Conservation (phyloP, 2,888 invertebrate species). For the Linyphia triangularis region DNA sequence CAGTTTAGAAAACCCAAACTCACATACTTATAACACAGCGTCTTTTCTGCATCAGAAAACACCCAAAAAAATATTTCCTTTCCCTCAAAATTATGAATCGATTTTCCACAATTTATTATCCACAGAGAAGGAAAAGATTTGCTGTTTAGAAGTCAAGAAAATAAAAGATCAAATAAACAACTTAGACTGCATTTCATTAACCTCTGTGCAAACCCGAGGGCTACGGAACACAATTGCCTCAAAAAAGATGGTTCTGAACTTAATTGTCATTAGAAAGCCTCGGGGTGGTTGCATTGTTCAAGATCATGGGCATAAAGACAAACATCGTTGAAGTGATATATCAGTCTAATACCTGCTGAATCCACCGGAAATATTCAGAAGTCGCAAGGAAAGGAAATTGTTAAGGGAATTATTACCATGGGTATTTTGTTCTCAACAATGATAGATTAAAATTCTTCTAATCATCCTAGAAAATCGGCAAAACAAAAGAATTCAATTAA, state of each 20-base stretch:
- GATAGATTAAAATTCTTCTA: neutral
- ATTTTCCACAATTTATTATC: constrained; percentile 44
- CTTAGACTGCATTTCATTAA: neutral
- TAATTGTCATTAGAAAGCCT: constrained; percentile 27
- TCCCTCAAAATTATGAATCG: constrained; percentile 27
- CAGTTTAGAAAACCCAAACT: neutral
- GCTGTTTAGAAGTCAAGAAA: constrained; percentile 1
- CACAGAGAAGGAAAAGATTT: neutral
- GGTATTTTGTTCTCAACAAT: neutral
- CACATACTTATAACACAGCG: neutral
- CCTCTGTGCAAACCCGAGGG: constrained; percentile 18
- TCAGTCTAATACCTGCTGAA: neutral
- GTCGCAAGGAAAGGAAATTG: neutral
- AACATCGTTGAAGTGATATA: constrained; percentile 13
- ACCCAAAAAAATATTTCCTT: constrained; percentile 1
- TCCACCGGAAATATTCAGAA: neutral
- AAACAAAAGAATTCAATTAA: too few species aligned
- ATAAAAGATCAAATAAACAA: constrained; percentile 36
- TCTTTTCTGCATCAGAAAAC: neutral
- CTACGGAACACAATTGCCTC: neutral
- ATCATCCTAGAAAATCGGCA: neutral
- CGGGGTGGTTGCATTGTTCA: neutral
- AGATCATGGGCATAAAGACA: constrained; percentile 6
- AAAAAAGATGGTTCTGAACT: constrained; percentile 26
- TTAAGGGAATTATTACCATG: neutral